Base-by-base conservation (phyloP, 2,113 vertebrate genomes). In the Pseudolaguvia tuberculata region DNA sequence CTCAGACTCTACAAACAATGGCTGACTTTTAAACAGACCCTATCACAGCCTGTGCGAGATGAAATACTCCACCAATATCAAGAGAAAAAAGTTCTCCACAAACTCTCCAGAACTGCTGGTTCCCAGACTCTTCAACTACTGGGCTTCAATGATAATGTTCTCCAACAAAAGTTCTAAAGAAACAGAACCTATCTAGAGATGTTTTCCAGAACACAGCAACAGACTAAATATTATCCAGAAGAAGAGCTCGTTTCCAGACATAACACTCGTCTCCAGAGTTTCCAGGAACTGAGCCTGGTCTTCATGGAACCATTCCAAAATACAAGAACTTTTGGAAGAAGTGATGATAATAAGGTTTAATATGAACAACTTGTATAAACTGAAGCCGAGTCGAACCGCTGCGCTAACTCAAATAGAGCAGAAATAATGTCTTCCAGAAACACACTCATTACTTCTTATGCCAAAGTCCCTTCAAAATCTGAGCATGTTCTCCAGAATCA, bases 401-500 rank as follows among this genome's bases (percentile, higher is more conserved):
- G 25, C 63, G 39, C 39, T 8, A 42, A 42, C 15, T 48, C 42
- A 66, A 10, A 47, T 48, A 48, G 27, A 27, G 42, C 45, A 39
- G 17, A 39, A 42, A 42, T 62, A 42, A 42, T 7, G 31, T 62
- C n/a, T 65, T 65, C 62, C 21, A 47, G 62, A 65, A 47, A 47
- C 7, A 65, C 21, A 65, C 7, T 4, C 42, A 1, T 65, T 9
- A 8, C 42, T 47, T 65, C 42, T n/a, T 25, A 25, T 25, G 39
- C n/a, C 61, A 23, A 21, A 42, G 59, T 5, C 11, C 20, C 59
- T 21, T 39, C 58, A 45, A 45, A 63, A 15, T 15, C 42, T 25
- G 13, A 47, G 21, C 8, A 15, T 65, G 31, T 21, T 62, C 61
- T 42, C 57, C 57, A 20, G 57, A 59, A 59, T 59, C 27, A 39